Evolutionary conservation across 30 jellyfish, hydroid and myxozoan species (phyloP), one percentile per base, ranked within the genome.

Genomic region (Pseudorhiza aurosa): DNA sequence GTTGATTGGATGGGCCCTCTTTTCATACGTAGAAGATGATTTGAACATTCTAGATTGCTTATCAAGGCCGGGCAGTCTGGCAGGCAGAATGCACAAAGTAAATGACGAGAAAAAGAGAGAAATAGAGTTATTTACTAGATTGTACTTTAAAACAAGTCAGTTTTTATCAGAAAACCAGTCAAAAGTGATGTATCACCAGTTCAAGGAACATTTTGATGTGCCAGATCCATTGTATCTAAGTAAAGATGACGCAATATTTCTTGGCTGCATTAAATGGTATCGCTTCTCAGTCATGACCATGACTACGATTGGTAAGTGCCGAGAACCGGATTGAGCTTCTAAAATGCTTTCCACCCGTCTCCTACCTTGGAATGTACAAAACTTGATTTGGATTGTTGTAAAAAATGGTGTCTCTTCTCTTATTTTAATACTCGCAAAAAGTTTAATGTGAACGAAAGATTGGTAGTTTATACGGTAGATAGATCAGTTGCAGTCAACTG

Each of bases 1-100:
- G 30, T 14, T 63, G 43, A 45, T 77, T 0, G 89, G 89, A 22
- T 77, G 89, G 89, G 47, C 46, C 8, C 36, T 77, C 40, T 77
- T 77, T 67, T 46, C 89, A 1, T 77, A 77, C 27, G 82, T 63
- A 9, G 89, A 77, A 18, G 89, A 77, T 36, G 65, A 60, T 35
- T 36, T 77, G 1, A 47, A 62, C 18, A 2, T 77, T 6, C 22
- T 19, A 4, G 42, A 77, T 25, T 77, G 89, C 56, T 31, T 74
- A 18, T 1, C 46, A 1, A 25, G 18, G 19, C 60, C 57, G 2
- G 45, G 63, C 28, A 32, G 44, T 8, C 75, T 64, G 1, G 82
- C 73, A 2, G 72, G 0, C 10, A 56, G 40, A 30, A 28, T 58
- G 14, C 49, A 45, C 60, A 63, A 65, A 35, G 31, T 12, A 4